phyloP scores from a whole-genome alignment of 2,113 vertebrate genomes.

The Indicator maculatus region DNA sequence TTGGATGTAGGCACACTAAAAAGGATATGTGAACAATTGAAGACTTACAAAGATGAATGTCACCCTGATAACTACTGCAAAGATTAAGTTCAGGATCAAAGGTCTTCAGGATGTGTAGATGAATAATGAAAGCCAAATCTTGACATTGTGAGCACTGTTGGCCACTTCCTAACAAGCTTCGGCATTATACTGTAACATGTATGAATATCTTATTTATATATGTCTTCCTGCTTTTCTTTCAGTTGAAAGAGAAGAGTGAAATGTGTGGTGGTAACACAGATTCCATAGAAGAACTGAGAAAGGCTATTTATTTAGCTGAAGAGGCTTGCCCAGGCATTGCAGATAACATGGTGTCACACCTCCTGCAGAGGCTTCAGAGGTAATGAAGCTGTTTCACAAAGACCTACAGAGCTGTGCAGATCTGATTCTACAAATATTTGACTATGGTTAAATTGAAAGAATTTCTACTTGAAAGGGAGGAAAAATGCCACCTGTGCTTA shows the following conservation, averaged over 20 bases:
- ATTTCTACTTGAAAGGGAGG: background rate
- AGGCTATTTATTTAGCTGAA: slow-evolving; percentile 90
- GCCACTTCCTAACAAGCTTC: background rate
- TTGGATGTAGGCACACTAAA: background rate
- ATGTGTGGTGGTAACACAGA: slow-evolving; percentile 85
- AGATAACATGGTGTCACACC: slow-evolving; percentile 91
- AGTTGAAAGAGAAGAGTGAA: slow-evolving; percentile 90
- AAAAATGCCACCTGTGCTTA: background rate
- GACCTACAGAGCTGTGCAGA: background rate
- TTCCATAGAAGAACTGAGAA: slow-evolving; percentile 87
- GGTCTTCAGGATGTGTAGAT: background rate
- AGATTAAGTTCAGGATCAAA: background rate
- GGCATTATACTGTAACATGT: background rate
- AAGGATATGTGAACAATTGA: background rate
- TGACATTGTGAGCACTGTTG: background rate
- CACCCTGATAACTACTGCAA: background rate
- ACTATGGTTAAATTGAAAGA: background rate
- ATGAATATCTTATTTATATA: background rate
- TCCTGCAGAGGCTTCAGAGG: slow-evolving; percentile 94
- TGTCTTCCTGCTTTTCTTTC: background rate
- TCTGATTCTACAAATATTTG: background rate
- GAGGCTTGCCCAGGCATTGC: slow-evolving; percentile 91
- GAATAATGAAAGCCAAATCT: background rate
- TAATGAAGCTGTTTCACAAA: slow-evolving; percentile 44
- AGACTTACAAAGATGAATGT: background rate